These are phyloP conservation scores for Spatula clypeata DNA, from an alignment of 2,797 vertebrate genomes.

Conservation along the genomic window DNA sequence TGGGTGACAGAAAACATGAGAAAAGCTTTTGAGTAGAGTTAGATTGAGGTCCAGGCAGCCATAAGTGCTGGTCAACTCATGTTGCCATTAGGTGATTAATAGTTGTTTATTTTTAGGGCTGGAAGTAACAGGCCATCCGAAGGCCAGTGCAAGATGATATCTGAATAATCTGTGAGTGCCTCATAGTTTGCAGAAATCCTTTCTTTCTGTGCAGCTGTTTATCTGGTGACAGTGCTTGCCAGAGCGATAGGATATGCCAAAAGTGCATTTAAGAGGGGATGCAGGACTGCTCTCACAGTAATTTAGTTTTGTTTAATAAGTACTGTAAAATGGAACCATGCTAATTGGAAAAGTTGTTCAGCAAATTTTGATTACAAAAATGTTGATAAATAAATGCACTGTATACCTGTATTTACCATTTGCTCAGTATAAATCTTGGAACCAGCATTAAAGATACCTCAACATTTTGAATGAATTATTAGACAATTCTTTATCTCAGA, in stretches of 20 bases:
- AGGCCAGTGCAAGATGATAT: slow-evolving; percentile 84
- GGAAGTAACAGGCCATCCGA: slow-evolving; percentile 82
- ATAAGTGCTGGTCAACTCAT: slow-evolving; percentile 79
- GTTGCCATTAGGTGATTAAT: slow-evolving; percentile 87
- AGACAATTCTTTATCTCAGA: slow-evolving; percentile 6
- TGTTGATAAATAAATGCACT: background rate
- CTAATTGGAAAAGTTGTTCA: background rate
- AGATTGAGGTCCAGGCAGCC: slow-evolving; percentile 75
- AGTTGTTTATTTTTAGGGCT: slow-evolving; percentile 90
- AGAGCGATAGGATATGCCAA: slow-evolving; percentile 70
- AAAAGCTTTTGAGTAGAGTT: slow-evolving; percentile 76
- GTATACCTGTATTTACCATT: background rate
- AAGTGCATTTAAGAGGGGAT: background rate
- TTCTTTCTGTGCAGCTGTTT: slow-evolving; percentile 75
- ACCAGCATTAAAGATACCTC: background rate
- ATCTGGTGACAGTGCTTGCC: slow-evolving; percentile 73
- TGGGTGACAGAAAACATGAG: slow-evolving; percentile 79
- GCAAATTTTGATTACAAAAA: background rate
- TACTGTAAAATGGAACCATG: background rate
- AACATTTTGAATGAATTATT: slow-evolving; percentile 47
- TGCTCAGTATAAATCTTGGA: background rate
- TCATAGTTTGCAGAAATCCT: slow-evolving; percentile 79
- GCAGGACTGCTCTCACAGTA: background rate
- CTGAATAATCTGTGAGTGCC: slow-evolving; percentile 81
- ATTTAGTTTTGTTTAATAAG: background rate